Conservation (phyloP, 2,888 invertebrate species). For the Ramazzottius varieornatus region DNA sequence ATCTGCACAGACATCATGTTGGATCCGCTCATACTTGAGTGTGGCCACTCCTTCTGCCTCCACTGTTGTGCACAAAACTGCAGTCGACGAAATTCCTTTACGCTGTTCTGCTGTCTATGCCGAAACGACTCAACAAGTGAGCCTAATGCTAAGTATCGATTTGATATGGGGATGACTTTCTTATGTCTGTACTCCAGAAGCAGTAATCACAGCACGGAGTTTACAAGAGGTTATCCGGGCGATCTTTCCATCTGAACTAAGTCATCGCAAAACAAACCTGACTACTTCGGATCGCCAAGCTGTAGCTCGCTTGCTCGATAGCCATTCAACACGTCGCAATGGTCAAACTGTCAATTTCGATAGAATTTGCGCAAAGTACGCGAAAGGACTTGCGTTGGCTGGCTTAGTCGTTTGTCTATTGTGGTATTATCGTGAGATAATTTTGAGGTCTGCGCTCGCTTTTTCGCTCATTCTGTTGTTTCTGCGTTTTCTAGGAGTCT, state of each 20-base stretch:
- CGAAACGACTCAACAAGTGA: not conserved
- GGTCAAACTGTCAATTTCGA: too few relatives aligned
- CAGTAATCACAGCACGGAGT: not conserved
- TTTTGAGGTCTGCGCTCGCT: too few relatives aligned
- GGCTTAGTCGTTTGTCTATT: too few relatives aligned
- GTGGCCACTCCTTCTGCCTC: not conserved
- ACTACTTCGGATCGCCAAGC: not conserved
- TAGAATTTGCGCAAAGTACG: too few relatives aligned
- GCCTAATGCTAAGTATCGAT: too few relatives aligned
- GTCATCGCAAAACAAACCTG: not conserved
- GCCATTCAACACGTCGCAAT: too few relatives aligned
- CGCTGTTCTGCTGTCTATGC: not conserved
- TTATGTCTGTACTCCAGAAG: too few relatives aligned
- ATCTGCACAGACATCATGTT: constrained; percentile 1
- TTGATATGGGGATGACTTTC: too few relatives aligned
- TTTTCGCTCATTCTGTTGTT: too few relatives aligned
- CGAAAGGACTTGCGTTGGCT: too few relatives aligned
- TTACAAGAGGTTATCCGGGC: not conserved
- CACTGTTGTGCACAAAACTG: not conserved
- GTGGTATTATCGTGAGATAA: too few relatives aligned
- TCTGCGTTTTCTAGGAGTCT: too few relatives aligned
- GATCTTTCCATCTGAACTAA: not conserved
- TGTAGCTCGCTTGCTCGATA: not conserved
- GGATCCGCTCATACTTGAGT: not conserved
- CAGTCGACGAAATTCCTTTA: not conserved